Evolutionary conservation across 2,888 invertebrate genomes (phyloP), one percentile per base, ranked within the genome.

Genomic region (Lagria hirta): DNA sequence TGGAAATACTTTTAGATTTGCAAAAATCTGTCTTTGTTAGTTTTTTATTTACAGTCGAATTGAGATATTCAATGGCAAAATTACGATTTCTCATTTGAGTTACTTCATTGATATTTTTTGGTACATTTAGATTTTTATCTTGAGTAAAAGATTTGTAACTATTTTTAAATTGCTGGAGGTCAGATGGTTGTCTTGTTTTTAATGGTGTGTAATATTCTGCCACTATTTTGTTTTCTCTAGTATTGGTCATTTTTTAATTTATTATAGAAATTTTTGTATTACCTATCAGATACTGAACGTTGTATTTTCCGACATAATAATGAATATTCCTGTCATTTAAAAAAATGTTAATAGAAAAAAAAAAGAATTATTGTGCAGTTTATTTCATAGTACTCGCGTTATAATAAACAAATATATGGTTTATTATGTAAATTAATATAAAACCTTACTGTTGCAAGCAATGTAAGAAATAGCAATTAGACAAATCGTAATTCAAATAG

Each of bases 11-110:
- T 29, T 29, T 29, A 29, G 17, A 29, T 29, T 29, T 29, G 29
- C 29, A 29, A 29, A 29, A 29, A 8, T 29, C 16, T 29, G 29
- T 29, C 8, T 29, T 29, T 29, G 29, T 29, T 29, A 29, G 29
- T 29, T 29, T 29, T 29, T 15, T 29, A 29, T 15, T 29, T 16
- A 29, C 16, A 4, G 15, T 29, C 29, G 16, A 29, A 8, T 29
- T 29, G 29, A 14, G 29, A 16, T 29, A 29, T 10, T 29, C n/a
- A n/a, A n/a, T n/a, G n/a, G n/a, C n/a, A n/a, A n/a, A n/a, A n/a
- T n/a, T n/a, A n/a, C n/a, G n/a, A n/a, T n/a, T n/a, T n/a, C n/a
- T n/a, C n/a, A n/a, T n/a, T n/a, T n/a, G n/a, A n/a, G n/a, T n/a
- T n/a, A n/a, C n/a, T n/a, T n/a, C n/a, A n/a, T n/a, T n/a, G n/a